Base-by-base conservation (phyloP, 1,140 invertebrate genomes). In the Carposina sasakii region DNA sequence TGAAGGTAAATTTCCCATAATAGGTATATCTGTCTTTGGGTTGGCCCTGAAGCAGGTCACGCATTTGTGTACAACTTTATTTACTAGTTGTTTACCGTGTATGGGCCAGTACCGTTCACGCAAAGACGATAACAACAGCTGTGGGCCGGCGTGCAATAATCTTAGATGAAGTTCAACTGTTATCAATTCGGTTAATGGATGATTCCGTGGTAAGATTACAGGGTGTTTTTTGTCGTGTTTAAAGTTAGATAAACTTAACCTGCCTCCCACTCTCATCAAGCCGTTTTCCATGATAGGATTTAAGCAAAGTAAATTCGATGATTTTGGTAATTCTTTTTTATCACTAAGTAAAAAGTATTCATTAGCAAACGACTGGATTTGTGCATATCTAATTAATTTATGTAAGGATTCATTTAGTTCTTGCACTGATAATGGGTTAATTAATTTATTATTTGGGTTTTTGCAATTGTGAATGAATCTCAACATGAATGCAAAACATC, bases 71-170 rank as follows among this genome's bases (percentile, higher is more conserved):
- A 41, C 39, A 8, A 24, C 17, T n/a, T 37, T 42, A 31, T 43
- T 54, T 4, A 57, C 48, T 34, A 40, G 6, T 22, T 41, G 44
- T 60, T 47, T 48, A 6, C 45, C 57, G n/a, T 31, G 13, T 4
- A 45, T 3, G 3, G 43, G 43, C 43, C 43, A 45, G 15, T 3
- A 45, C 5, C n/a, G 15, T 19, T 45, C 24, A 12, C 43, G 15
- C 10, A 45, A 4, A 12, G 43, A 31, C 6, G 24, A 31, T 12
- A 45, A 24, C 31, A 45, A 16, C 2, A 45, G 43, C 13, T 45
- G 43, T 9, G 43, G 43, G 4, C 26, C 43, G 2, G 24, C 24
- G 13, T 45, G 43, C 24, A 45, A 2, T 16, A 13, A 31, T 19
- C 15, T 6, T 17, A 31, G 4, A 17, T 45, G 43, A 19, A n/a